These are phyloP conservation scores for Eublepharis macularius DNA, from an alignment of 2,113 vertebrate species.

Conservation along the genomic window DNA sequence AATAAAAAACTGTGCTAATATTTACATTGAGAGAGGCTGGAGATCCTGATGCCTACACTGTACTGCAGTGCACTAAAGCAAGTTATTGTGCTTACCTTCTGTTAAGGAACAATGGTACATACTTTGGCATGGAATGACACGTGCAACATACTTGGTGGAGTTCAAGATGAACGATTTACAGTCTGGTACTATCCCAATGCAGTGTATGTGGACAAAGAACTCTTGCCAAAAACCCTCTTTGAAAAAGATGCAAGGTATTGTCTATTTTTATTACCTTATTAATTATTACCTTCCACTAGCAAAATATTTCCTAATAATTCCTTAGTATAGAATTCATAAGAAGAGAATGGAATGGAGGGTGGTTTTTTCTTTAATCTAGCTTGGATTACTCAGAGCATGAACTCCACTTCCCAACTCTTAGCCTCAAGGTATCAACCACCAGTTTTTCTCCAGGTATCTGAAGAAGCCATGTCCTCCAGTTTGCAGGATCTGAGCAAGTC, in stretches of 20 bases:
- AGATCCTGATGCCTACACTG: background rate
- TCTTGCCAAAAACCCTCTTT: conserved; percentile 86
- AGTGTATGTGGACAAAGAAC: conserved; percentile 91
- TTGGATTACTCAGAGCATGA: background rate
- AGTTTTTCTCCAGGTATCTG: background rate
- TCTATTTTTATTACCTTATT: background rate
- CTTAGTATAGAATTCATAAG: background rate
- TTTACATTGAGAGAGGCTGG: background rate
- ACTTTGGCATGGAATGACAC: conserved; percentile 91
- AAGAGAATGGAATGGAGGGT: background rate
- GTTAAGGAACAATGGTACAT: conserved; percentile 90
- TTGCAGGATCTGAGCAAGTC: no score
- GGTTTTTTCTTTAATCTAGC: background rate
- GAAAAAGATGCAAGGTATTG: conserved; percentile 89
- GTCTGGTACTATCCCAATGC: conserved; percentile 92
- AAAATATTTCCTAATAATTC: background rate
- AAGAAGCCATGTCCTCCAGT: no score
- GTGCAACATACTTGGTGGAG: conserved; percentile 90
- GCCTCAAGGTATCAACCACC: background rate
- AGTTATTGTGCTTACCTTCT: conserved; percentile 31
- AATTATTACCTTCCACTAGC: background rate
- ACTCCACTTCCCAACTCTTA: no score
- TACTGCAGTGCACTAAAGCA: background rate
- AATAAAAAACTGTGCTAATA: background rate
- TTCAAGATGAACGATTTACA: conserved; percentile 87